Percentiles rank a stretch among this genome's conserved stretches.
phyloP scores from a whole-genome alignment of 2,797 vertebrate species.

The Rhabdophis nuchalis region DNA sequence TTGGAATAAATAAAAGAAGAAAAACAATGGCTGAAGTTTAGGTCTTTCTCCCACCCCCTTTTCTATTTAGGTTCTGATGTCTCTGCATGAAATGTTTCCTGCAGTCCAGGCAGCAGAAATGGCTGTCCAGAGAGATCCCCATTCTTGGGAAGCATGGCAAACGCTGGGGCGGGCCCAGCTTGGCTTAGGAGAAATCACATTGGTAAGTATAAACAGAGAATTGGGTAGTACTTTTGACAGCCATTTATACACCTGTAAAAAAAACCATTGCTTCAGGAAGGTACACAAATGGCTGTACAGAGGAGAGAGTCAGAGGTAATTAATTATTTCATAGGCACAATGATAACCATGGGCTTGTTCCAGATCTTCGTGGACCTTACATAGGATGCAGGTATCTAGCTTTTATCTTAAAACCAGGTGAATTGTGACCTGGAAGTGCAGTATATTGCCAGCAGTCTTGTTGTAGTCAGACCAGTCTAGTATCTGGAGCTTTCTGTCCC shows the following conservation, averaged over 20 bases:
- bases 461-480: background rate
- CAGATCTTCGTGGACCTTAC: background rate
- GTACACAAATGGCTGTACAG: background rate
- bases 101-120: slow-evolving; percentile 91
- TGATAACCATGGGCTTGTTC: background rate
- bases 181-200: slow-evolving; percentile 87
- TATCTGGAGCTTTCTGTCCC: background rate
- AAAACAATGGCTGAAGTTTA: background rate
- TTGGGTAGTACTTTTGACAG: background rate
- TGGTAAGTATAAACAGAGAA: slow-evolving; percentile 73
- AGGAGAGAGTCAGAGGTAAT: background rate
- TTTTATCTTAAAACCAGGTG: background rate
- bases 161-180: slow-evolving; percentile 93
- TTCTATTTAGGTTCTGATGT: slow-evolving; percentile 80
- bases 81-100: slow-evolving; percentile 88
- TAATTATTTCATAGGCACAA: background rate
- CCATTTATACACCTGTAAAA: background rate
- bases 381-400: background rate
- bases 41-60: slow-evolving; percentile 12
- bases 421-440: background rate
- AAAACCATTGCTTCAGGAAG: background rate
- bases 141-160: slow-evolving; percentile 93
- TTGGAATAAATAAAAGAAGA: background rate
- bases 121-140: slow-evolving; percentile 84
- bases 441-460: background rate